Conservation (phyloP, 2,888 invertebrate species). For the Cloeon dipterum region DNA sequence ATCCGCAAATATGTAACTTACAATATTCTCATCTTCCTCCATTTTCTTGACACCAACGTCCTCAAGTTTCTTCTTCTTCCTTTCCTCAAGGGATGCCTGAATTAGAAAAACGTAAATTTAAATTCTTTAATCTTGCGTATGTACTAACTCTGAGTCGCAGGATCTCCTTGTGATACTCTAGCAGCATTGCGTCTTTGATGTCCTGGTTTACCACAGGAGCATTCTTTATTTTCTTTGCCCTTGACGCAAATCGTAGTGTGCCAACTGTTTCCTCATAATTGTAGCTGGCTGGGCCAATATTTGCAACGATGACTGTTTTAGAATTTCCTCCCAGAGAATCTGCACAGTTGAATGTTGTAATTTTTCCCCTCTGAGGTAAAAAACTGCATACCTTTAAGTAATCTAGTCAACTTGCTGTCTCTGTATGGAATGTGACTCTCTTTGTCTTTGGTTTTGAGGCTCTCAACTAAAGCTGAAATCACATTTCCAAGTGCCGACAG, state of each 20-base stretch:
- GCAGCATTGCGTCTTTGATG: conserved; percentile 89
- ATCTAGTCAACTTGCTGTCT: conserved; percentile 87
- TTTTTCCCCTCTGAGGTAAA: conserved; percentile 75
- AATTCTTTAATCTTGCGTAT: not conserved
- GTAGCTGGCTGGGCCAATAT: conserved; percentile 91
- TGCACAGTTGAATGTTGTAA: conserved; percentile 98
- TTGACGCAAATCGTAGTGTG: conserved; percentile 85
- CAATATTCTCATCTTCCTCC: conserved; percentile 1
- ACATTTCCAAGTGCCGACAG: conserved; percentile 95
- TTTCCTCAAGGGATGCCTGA: not conserved
- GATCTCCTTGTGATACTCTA: conserved; percentile 91
- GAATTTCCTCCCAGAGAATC: conserved; percentile 98
- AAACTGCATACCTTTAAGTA: conserved; percentile 67
- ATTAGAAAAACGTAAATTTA: not conserved
- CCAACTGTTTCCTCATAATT: conserved; percentile 96
- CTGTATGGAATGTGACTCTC: conserved; percentile 92
- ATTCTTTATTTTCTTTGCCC: conserved; percentile 97
- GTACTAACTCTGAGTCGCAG: conserved; percentile 31
- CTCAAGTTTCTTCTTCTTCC: conserved; percentile 1
- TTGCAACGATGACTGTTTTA: conserved; percentile 98
- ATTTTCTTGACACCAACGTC: not conserved
- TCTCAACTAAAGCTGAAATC: conserved; percentile 83
- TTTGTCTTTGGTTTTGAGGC: conserved; percentile 27
- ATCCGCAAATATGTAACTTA: not conserved
- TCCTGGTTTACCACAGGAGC: conserved; percentile 97